These are phyloP conservation scores for Oceanodroma leucorhoa DNA, from an alignment of 2,797 vertebrate genomes.

Conservation along the genomic window DNA sequence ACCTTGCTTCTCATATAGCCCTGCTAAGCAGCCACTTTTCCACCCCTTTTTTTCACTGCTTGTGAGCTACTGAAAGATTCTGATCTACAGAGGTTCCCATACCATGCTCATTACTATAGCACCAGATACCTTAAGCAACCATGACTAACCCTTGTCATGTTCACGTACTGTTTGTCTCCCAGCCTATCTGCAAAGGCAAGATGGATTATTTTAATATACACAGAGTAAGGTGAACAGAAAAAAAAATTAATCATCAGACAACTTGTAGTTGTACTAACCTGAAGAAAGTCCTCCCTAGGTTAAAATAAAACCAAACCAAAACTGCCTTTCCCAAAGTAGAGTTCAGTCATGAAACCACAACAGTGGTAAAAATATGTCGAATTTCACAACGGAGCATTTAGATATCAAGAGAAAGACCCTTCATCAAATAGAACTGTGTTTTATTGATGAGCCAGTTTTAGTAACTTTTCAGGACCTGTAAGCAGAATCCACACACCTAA, in stretches of 20 bases:
- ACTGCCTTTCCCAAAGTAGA: not conserved
- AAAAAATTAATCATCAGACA: not conserved
- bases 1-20: not conserved
- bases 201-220: not conserved
- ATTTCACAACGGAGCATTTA: not conserved
- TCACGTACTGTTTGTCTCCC: not conserved
- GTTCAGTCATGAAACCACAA: not conserved
- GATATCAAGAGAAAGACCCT: not conserved
- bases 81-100: not conserved
- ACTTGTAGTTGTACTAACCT: not conserved
- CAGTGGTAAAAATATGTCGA: not conserved
- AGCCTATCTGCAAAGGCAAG: not conserved
- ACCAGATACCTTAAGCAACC: not conserved
- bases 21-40: not conserved
- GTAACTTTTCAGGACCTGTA: not conserved
- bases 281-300: not conserved
- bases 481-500: not conserved
- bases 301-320: not conserved
- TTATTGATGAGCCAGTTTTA: not conserved
- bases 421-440: not conserved
- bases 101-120: not conserved
- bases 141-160: not conserved
- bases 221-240: not conserved
- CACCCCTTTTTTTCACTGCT: not conserved
- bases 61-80: not conserved